Evolutionary conservation across 2,888 invertebrate species (phyloP).

Genomic region (Glomeris marginata): DNA sequence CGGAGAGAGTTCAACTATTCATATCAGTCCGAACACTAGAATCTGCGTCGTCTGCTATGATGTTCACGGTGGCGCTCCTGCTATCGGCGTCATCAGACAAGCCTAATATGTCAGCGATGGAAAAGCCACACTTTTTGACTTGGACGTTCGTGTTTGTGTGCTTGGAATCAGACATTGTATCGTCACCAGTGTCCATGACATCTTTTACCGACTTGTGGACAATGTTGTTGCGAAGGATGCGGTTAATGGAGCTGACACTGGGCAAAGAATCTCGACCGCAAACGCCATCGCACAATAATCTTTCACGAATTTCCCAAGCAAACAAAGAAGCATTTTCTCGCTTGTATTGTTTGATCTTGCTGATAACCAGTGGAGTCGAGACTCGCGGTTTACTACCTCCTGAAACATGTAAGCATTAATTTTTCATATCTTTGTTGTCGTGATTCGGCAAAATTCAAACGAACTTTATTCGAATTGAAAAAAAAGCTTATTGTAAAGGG

Average conservation of each 20-base stretch:
- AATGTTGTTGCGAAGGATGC: slow-evolving; percentile 19
- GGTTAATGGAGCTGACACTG: slow-evolving; percentile 23
- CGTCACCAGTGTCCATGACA: too few relatives aligned
- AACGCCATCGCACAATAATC: slow-evolving; percentile 20
- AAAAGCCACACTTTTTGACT: too few relatives aligned
- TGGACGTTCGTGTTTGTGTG: too few relatives aligned
- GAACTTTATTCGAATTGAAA: too few relatives aligned
- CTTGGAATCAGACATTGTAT: too few relatives aligned
- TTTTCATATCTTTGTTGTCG: neutral
- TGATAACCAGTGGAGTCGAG: slow-evolving; percentile 22
- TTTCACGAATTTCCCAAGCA: slow-evolving; percentile 24
- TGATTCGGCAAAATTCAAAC: neutral
- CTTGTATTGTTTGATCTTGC: slow-evolving; percentile 22
- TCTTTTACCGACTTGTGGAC: neutral
- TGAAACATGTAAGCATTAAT: slow-evolving; percentile 7
- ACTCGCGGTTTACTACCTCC: slow-evolving; percentile 24
- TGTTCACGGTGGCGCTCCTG: too few relatives aligned
- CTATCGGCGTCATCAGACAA: too few relatives aligned
- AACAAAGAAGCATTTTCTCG: slow-evolving; percentile 21
- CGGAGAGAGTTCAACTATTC: too few relatives aligned
- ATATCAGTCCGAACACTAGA: too few relatives aligned
- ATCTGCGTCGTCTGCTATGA: too few relatives aligned
- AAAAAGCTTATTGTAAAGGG: neutral
- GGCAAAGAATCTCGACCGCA: slow-evolving; percentile 21
- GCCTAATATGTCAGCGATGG: too few relatives aligned